Conservation (phyloP, 2,113 vertebrate species). For the Eleginops maclovinus region DNA sequence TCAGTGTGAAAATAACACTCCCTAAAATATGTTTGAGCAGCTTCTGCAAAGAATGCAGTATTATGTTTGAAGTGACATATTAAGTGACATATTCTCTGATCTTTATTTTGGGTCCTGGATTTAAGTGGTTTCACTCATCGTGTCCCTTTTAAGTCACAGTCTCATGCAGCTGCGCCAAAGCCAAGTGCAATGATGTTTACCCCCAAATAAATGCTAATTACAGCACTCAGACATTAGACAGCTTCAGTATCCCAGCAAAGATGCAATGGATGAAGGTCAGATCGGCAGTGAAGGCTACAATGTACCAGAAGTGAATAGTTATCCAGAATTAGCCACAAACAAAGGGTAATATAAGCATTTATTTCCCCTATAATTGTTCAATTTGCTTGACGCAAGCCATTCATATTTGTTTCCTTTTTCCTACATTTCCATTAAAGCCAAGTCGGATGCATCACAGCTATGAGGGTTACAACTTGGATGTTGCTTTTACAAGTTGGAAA, state of each 20-base stretch:
- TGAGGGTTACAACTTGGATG: constrained; percentile 35
- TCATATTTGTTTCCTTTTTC: constrained; percentile 27
- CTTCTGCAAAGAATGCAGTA: not conserved
- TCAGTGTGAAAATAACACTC: not conserved
- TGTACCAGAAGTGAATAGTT: not conserved
- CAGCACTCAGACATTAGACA: constrained; percentile 3
- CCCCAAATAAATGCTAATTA: constrained; percentile 63
- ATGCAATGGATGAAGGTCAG: constrained; percentile 1
- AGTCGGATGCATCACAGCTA: constrained; percentile 8
- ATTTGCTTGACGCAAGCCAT: not conserved
- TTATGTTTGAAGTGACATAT: constrained; percentile 29
- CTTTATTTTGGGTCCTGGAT: constrained; percentile 49
- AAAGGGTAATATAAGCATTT: not conserved
- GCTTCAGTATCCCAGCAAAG: constrained; percentile 22
- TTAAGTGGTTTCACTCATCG: constrained; percentile 55
- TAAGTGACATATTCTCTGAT: constrained; percentile 41
- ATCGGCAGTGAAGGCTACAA: not conserved
- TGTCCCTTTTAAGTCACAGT: constrained; percentile 24
- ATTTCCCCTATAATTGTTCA: not conserved
- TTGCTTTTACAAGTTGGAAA: constrained; percentile 55
- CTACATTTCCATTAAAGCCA: constrained; percentile 10
- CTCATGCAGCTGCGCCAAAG: constrained; percentile 41
- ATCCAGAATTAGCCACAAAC: not conserved
- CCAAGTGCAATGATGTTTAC: constrained; percentile 40
- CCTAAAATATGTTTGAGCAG: not conserved